Evolutionary conservation across 2,113 vertebrate species (phyloP).

Genomic region (Malurus melanocephalus): DNA sequence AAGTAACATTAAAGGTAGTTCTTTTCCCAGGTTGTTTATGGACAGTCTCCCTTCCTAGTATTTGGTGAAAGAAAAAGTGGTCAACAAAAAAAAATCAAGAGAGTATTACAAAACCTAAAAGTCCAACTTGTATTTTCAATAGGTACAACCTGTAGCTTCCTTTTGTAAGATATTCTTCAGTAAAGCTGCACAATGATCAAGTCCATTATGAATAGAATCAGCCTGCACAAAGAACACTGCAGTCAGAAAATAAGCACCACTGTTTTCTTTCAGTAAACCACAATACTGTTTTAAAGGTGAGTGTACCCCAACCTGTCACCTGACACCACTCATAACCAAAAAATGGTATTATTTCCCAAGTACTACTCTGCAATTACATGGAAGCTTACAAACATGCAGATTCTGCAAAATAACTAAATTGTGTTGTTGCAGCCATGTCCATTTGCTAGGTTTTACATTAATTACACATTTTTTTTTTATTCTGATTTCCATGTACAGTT

Average conservation of each 20-base stretch:
- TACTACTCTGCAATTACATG: neutral
- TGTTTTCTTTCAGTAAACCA: neutral
- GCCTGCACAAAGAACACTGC: slow-evolving; percentile 70
- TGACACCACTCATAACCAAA: neutral
- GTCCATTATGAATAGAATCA: slow-evolving; percentile 69
- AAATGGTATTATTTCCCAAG: neutral
- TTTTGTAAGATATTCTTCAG: slow-evolving; percentile 80
- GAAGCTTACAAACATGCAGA: neutral
- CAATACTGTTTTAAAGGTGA: neutral
- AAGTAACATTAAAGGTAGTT: slow-evolving; percentile 35
- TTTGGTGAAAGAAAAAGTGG: slow-evolving; percentile 26
- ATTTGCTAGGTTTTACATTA: neutral
- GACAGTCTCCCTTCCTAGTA: slow-evolving; percentile 51
- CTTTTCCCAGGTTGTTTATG: slow-evolving; percentile 42
- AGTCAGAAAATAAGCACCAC: neutral
- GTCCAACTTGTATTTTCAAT: neutral
- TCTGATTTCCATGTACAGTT: neutral
- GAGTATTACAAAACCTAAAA: neutral
- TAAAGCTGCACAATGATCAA: slow-evolving; percentile 87
- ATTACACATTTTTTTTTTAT: neutral
- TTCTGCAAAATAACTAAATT: neutral
- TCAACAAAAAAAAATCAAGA: slow-evolving; percentile 2
- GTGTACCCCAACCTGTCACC: neutral
- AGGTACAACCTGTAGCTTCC: slow-evolving; percentile 73
- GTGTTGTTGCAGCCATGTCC: neutral